Base-by-base conservation (phyloP, 2,888 invertebrate genomes). In the Drosophila kambysellisi region DNA sequence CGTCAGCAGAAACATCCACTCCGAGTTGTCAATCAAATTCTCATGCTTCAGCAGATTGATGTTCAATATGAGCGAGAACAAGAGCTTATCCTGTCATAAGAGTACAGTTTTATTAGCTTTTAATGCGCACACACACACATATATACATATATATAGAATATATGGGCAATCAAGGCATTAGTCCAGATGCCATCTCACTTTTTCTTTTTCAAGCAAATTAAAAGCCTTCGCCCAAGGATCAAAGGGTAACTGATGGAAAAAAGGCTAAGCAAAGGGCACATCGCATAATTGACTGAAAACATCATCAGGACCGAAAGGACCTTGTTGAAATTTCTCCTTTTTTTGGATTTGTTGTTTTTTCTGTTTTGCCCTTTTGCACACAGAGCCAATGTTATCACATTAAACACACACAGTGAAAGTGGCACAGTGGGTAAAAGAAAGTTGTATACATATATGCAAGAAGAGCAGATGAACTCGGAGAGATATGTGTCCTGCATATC, bases 1-100 rank as follows among this genome's bases (percentile, higher is more conserved):
- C 0, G 97, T 98, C 78, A 99, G 91, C 29, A 99, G 93, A 93
- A 98, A 98, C 94, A 97, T 95, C 95, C 98, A 98, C 91, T 98
- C 96, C 0, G 94, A 86, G 46, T 94, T 92, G 70, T 95, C 94
- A 60, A 97, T 92, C 51, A 94, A 91, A n/a, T 94, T 94, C 25
- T 95, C 94, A 58, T 95, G 94, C 83, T 94, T 95, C 93, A 96
- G 93, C 74, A 96, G 94, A 88, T 97, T 97, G 39, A 97, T 94
- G 17, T 95, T 94, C 78, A 97, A 93, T 76, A 97, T 92, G 69
- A 98, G 93, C 12, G 97, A 97, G 93, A 98, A 98, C 59, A 99
- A 95, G 61, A 98, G 94, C 94, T 99, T 98, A 93, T 99, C 98
- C 95, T 97, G 90, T 63, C 74, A 69, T 12, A 41, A 53, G 64